Conservation (phyloP, 1,140 invertebrate species). For the Thereuonema tuberculata region DNA sequence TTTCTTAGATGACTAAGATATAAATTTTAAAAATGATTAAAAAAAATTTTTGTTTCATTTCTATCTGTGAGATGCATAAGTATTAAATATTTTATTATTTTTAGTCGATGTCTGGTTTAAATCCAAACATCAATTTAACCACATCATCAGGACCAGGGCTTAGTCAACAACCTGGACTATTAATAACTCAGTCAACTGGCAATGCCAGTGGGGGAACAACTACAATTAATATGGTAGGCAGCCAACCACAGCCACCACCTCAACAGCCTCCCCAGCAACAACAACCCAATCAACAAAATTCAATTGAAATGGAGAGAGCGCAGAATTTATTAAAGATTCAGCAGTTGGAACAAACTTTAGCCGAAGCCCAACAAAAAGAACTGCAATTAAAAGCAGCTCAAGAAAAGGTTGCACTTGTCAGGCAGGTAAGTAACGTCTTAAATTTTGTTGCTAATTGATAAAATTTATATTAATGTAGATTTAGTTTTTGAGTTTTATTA, state of each 20-base stretch:
- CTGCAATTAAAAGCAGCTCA: conserved; percentile 49
- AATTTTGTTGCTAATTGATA: not conserved
- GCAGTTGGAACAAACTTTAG: conserved; percentile 53
- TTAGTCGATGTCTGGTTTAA: not conserved
- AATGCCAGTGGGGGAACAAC: conserved; percentile 10
- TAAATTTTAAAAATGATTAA: too few relatives aligned
- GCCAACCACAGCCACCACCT: conserved; percentile 29
- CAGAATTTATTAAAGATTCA: conserved; percentile 49
- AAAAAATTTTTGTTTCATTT: not conserved
- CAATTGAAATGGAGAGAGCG: conserved; percentile 45
- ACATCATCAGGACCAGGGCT: conserved; percentile 26
- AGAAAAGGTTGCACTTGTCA: conserved; percentile 12
- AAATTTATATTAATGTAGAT: not conserved
- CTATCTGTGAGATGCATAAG: not conserved
- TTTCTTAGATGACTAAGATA: too few relatives aligned
- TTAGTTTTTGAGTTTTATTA: too few relatives aligned
- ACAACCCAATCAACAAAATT: conserved; percentile 17
- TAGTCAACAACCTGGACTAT: not conserved
- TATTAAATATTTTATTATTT: not conserved
- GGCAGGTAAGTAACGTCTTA: not conserved
- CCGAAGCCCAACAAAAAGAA: conserved; percentile 61
- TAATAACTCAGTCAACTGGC: not conserved
- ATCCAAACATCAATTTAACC: not conserved
- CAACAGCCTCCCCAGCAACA: conserved; percentile 25
- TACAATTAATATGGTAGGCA: conserved; percentile 1